These are phyloP conservation scores for Zaprionus capensis DNA, from an alignment of 1,140 invertebrate species.

Conservation along the genomic window DNA sequence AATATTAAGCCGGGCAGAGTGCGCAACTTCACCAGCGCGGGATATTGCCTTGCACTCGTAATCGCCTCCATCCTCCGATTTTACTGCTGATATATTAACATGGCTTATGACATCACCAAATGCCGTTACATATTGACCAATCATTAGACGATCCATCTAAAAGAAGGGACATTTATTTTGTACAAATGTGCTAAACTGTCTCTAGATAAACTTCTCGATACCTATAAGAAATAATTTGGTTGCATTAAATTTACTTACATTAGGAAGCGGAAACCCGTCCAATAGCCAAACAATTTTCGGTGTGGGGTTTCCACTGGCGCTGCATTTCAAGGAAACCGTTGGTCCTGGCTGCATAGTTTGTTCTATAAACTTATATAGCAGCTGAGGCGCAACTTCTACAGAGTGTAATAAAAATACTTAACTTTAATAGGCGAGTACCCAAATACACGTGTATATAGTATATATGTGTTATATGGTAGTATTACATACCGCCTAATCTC, in stretches of 20 bases:
- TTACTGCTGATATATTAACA: slow-evolving; percentile 89
- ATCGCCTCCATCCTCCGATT: slow-evolving; percentile 89
- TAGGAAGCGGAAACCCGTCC: slow-evolving; percentile 89
- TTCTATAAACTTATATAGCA: slow-evolving; percentile 92
- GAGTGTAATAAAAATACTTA: slow-evolving; percentile 2
- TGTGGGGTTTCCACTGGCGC: slow-evolving; percentile 91
- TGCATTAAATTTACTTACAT: slow-evolving; percentile 47
- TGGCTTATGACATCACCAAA: slow-evolving; percentile 90
- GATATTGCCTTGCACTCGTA: slow-evolving; percentile 89
- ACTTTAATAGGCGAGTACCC: not conserved
- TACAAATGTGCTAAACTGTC: not conserved
- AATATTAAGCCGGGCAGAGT: slow-evolving; percentile 88
- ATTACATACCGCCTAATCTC: slow-evolving; percentile 88
- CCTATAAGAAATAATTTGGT: not conserved
- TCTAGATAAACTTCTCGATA: not conserved
- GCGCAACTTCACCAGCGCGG: slow-evolving; percentile 86
- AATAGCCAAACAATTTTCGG: slow-evolving; percentile 92
- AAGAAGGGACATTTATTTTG: not conserved
- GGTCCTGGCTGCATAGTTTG: slow-evolving; percentile 92
- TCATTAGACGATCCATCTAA: slow-evolving; percentile 87
- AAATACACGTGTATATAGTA: not conserved
- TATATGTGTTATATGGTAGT: not conserved
- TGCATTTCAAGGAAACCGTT: slow-evolving; percentile 92
- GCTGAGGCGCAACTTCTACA: slow-evolving; percentile 91
- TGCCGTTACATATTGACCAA: slow-evolving; percentile 88